Evolutionary conservation across 2,797 vertebrate species (phyloP).

Genomic region (Clamator glandarius): DNA sequence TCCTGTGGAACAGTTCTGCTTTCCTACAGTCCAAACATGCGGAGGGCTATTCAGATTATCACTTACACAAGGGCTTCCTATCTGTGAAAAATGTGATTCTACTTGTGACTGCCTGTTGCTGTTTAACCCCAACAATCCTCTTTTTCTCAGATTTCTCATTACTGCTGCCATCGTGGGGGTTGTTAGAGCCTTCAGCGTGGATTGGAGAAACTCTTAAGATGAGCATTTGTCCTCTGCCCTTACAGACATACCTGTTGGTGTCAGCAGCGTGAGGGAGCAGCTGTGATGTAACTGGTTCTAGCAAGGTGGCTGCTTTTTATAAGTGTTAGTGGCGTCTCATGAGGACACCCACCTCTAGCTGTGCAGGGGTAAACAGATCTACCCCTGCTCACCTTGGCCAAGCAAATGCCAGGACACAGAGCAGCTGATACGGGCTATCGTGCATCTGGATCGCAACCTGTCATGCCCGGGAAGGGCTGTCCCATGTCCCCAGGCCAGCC

Average conservation of each 20-base stretch:
- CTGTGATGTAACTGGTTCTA: background rate
- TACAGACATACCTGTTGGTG: rapidly evolving
- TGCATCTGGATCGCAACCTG: rapidly evolving
- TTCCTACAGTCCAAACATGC: background rate
- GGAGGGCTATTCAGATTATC: background rate
- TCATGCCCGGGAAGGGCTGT: rapidly evolving
- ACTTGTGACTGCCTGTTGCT: background rate
- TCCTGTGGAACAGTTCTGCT: background rate
- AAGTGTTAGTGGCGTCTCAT: background rate
- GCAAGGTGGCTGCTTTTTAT: background rate
- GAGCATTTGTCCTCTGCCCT: background rate
- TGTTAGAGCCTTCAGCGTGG: background rate
- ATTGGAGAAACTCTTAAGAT: background rate
- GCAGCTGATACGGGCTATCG: rapidly evolving
- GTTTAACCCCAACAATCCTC: background rate
- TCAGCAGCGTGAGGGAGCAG: background rate
- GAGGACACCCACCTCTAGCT: background rate
- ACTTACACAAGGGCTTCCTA: background rate
- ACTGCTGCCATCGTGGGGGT: background rate
- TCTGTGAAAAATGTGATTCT: background rate
- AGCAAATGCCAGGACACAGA: background rate
- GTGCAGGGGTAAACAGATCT: background rate
- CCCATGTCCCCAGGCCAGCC: background rate
- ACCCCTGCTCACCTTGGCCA: background rate
- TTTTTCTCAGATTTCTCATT: background rate